Percentiles rank a stretch among this genome's conserved stretches.
phyloP scores from a whole-genome alignment of 2,888 invertebrate species.

The Parasteatoda lunata region DNA sequence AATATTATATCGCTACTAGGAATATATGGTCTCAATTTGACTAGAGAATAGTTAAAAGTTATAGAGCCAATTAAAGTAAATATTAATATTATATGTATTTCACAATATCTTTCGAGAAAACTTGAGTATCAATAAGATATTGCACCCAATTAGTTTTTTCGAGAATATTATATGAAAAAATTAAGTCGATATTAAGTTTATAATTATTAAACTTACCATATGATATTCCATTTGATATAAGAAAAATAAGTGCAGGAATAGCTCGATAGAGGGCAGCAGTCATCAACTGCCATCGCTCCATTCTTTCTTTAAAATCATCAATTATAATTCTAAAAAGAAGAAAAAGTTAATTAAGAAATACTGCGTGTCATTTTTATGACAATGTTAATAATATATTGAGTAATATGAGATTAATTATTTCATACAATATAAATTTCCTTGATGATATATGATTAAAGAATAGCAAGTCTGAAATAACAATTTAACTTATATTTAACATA shows the following conservation, averaged over 20 bases:
- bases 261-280: slow-evolving; percentile 62
- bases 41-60: background rate
- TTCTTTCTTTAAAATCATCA: slow-evolving; percentile 48
- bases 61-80: background rate
- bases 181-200: background rate
- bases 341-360: too few relatives aligned
- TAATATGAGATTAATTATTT: too few relatives aligned
- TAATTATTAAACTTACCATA: slow-evolving; percentile 45
- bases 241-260: slow-evolving; percentile 27
- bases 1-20: too few relatives aligned
- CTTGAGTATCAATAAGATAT: background rate
- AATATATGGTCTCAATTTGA: background rate
- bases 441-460: too few relatives aligned
- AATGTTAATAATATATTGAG: too few relatives aligned
- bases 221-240: slow-evolving; percentile 28
- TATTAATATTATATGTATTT: background rate
- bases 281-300: slow-evolving; percentile 53
- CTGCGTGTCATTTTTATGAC: too few relatives aligned
- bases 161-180: background rate
- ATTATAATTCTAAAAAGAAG: slow-evolving; percentile 26
- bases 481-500: too few relatives aligned
- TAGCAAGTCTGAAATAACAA: too few relatives aligned
- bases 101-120: background rate
- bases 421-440: too few relatives aligned
- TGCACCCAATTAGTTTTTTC: background rate